Base-by-base conservation (phyloP, 2,888 invertebrate species). In the Octodonta nipae region DNA sequence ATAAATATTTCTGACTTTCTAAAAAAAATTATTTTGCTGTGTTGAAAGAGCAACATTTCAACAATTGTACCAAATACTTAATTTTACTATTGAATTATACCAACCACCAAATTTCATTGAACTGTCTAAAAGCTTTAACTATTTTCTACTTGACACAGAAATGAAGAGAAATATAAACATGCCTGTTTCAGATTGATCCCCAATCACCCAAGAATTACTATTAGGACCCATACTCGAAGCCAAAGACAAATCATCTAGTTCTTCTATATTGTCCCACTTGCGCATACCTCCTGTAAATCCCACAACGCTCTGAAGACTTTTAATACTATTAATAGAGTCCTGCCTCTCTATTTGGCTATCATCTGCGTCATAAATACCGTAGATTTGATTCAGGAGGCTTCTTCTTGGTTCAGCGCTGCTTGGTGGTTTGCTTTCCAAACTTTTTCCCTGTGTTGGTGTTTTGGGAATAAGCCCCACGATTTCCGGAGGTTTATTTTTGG, bases 111-210 rank as follows among this genome's bases (percentile, higher is more conserved):
- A n/a, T n/a, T n/a, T n/a, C n/a, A n/a, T n/a, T n/a, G n/a, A n/a
- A n/a, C n/a, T n/a, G n/a, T n/a, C n/a, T n/a, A n/a, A n/a, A n/a
- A n/a, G n/a, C n/a, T n/a, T n/a, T n/a, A n/a, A n/a, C n/a, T n/a
- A n/a, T n/a, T n/a, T n/a, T n/a, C n/a, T n/a, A n/a, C n/a, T n/a
- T n/a, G n/a, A n/a, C n/a, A n/a, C n/a, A n/a, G 40, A 30, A 38
- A 37, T 34, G 35, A 39, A n/a, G n/a, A n/a, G n/a, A n/a, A n/a
- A 40, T 43, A 38, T 37, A 40, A 47, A 61, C 61, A 55, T 61
- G 61, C 61, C 61, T 61, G 58, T 42, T 42, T 58, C 56, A 41
- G 53, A 55, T 43, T 41, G 27, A 36, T 58, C 58, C 45, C 58
- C 60, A 49, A 54, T 37, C 41, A 55, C 51, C 60, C 56, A 55